A percentile compares a stretch with the other conserved stretches of the same genome.
Evolutionary conservation across 2,797 vertebrate species (phyloP).

Genomic region (Amphiprion clarkii): DNA sequence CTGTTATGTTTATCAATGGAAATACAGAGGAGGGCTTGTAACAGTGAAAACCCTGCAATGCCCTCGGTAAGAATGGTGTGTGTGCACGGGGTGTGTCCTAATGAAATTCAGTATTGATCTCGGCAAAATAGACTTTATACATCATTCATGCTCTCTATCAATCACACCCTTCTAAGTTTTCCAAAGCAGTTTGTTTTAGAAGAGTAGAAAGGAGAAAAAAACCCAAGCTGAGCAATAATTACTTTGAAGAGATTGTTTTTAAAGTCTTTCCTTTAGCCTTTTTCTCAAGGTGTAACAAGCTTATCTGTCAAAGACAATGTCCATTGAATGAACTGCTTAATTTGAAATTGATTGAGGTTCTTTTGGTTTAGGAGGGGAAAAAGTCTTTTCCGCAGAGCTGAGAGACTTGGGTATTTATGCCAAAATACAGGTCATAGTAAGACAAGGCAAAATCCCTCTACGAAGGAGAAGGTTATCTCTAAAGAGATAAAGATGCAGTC

Average conservation of each 20-base stretch:
- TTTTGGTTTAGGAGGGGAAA: slow-evolving; percentile 63
- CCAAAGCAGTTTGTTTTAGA: slow-evolving; percentile 84
- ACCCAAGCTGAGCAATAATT: slow-evolving; percentile 81
- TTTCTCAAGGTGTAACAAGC: slow-evolving; percentile 83
- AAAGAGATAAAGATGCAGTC: slow-evolving; percentile 59
- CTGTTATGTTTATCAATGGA: slow-evolving; percentile 52
- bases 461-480: slow-evolving; percentile 42
- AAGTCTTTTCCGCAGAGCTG: slow-evolving; percentile 61
- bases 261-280: slow-evolving; percentile 79
- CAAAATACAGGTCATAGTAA: slow-evolving; percentile 52
- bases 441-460: slow-evolving; percentile 34
- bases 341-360: slow-evolving; percentile 85
- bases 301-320: slow-evolving; percentile 85
- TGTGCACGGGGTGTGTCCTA: slow-evolving; percentile 68
- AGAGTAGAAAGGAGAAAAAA: slow-evolving; percentile 65
- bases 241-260: slow-evolving; percentile 83
- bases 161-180: slow-evolving; percentile 85
- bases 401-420: slow-evolving; percentile 55
- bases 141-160: slow-evolving; percentile 90
- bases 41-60: slow-evolving; percentile 51
- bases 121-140: slow-evolving; percentile 89
- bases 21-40: slow-evolving; percentile 50
- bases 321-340: slow-evolving; percentile 81
- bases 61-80: slow-evolving; percentile 44
- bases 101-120: slow-evolving; percentile 89